Base-by-base conservation (phyloP, 2,888 invertebrate genomes). In the Drosophila colorata region DNA sequence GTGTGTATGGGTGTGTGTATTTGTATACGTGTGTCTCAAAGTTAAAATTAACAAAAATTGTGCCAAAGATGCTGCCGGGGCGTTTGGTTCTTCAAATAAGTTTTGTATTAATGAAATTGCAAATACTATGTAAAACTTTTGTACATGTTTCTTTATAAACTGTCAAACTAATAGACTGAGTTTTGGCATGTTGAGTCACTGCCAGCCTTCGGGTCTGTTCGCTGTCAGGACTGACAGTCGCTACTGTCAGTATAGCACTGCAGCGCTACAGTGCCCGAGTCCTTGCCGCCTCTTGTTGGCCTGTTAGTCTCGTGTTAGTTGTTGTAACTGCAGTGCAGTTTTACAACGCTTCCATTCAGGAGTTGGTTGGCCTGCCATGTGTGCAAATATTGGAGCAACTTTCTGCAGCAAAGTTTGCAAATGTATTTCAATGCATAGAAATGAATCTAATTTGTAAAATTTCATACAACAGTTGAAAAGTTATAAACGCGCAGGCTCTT, bases 361-460 rank as follows among this genome's bases (percentile, higher is more conserved):
- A 59, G 23, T 35, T 44, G 52, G 23, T 35, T 44, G 52, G 65
- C 43, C 58, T 47, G 58, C 49, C 59, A 60, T 66, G 75, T 78
- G 76, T 66, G 77, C 79, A 88, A 84, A 83, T 88, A 88, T 86
- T 82, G 82, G 75, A 79, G 88, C 73, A 85, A 88, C 88, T 88
- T 88, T 88, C 73, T 81, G 83, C 68, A 70, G 83, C 77, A 84
- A 84, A 88, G 68, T 84, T 84, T 88, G 83, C 80, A 84, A 84
- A 84, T 88, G 87, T 87, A 86, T 88, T 86, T 88, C 85, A 81
- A 86, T 86, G 85, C 85, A 86, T 86, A 86, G 85, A 88, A 86
- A 86, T 88, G 85, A 86, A 86, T 86, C 85, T 88, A 86, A 86
- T 86, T 86, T 86, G 89, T 88, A 87, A 87, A 86, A 89, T 86